A percentile compares a stretch with the other conserved stretches of the same genome.
Evolutionary conservation across 2,797 vertebrate genomes (phyloP).

Genomic region (Xiphorhynchus erythropygius): DNA sequence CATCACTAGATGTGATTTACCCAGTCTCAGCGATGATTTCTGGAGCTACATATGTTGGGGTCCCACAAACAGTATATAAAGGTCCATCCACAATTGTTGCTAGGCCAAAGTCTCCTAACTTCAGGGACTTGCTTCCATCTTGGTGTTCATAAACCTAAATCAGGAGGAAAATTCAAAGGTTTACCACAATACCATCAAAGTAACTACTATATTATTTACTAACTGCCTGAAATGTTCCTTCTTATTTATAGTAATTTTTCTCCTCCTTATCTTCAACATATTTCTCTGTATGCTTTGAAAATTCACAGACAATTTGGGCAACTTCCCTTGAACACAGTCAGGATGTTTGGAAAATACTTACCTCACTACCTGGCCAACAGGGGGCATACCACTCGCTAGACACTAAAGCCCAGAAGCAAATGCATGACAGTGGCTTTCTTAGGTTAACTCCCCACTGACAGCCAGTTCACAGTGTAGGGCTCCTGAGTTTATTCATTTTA

Average conservation of each 20-base stretch:
- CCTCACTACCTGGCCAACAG: neutral
- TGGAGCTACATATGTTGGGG: conserved; percentile 96
- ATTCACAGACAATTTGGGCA: neutral
- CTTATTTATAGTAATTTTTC: neutral
- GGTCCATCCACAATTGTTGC: conserved; percentile 92
- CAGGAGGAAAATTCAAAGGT: neutral
- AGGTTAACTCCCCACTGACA: neutral
- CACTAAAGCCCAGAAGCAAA: neutral
- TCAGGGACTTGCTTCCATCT: conserved; percentile 93
- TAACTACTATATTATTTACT: neutral
- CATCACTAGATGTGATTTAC: conserved; percentile 71
- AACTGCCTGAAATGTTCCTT: neutral
- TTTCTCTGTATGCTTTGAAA: neutral
- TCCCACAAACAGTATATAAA: conserved; percentile 94
- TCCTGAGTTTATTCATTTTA: neutral
- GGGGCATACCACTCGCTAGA: neutral
- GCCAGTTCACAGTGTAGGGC: neutral
- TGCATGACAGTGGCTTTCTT: neutral
- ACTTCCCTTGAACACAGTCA: neutral
- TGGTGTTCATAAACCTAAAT: conserved; percentile 92
- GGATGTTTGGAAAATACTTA: neutral
- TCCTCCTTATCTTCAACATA: neutral
- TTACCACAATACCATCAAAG: neutral
- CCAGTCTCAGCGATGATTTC: conserved; percentile 95
- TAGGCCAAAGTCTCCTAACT: conserved; percentile 94